phyloP scores from a whole-genome alignment of 2,113 vertebrate genomes.

The Heterotis niloticus region DNA sequence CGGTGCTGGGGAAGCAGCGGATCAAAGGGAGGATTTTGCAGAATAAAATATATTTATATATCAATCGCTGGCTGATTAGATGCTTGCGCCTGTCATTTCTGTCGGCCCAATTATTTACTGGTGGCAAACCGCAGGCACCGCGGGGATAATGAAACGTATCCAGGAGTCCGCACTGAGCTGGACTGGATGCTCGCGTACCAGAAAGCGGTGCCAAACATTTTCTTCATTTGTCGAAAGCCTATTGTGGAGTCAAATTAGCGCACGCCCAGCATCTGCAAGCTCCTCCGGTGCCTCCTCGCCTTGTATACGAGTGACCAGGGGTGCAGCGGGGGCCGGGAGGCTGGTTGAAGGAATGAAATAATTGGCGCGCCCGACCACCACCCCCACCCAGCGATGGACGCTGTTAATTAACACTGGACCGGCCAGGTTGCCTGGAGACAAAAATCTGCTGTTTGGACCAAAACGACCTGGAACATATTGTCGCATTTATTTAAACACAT shows the following conservation, averaged over 20 bases:
- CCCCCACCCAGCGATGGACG: slow-evolving; percentile 23
- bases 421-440: slow-evolving; percentile 30
- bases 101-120: background rate
- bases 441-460: slow-evolving; percentile 30
- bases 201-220: background rate
- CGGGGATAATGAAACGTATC: background rate
- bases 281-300: slow-evolving; percentile 32
- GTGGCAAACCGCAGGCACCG: background rate
- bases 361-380: slow-evolving; percentile 31
- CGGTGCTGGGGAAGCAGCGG: background rate
- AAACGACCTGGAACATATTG: slow-evolving; percentile 25
- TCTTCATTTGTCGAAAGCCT: background rate
- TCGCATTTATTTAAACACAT: slow-evolving; percentile 34
- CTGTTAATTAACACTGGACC: slow-evolving; percentile 39
- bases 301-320: background rate
- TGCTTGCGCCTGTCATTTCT: background rate
- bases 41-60: background rate
- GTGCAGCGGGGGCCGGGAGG: slow-evolving; percentile 20
- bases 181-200: background rate
- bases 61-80: background rate
- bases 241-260: background rate
- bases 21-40: background rate
- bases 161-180: background rate
- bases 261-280: background rate
- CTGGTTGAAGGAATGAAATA: slow-evolving; percentile 40